Base-by-base conservation (phyloP, 2,113 vertebrate genomes). In the Hemicordylus capensis region DNA sequence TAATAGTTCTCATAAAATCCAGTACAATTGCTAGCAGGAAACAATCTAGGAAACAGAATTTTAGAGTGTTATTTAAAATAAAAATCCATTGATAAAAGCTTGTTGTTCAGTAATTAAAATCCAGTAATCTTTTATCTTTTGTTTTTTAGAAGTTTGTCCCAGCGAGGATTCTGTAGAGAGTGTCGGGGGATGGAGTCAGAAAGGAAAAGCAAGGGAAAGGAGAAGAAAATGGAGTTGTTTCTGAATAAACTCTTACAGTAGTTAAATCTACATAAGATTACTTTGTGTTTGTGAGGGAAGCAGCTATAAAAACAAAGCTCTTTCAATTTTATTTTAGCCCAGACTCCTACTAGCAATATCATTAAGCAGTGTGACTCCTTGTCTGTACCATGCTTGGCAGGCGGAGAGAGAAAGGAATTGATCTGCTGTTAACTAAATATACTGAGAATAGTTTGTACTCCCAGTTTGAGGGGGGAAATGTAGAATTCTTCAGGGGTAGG, bases 271-370 rank as follows among this genome's bases (percentile, higher is more conserved):
- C n/a, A n/a, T n/a, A n/a, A n/a, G n/a, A n/a, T n/a, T n/a, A n/a
- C n/a, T n/a, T n/a, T n/a, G n/a, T n/a, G n/a, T n/a, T n/a, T n/a
- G n/a, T n/a, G n/a, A n/a, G n/a, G n/a, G n/a, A n/a, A n/a, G n/a
- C n/a, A n/a, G n/a, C n/a, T n/a, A n/a, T n/a, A n/a, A n/a, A n/a
- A n/a, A n/a, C n/a, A n/a, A n/a, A n/a, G 67, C 80, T 34, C 15
- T 89, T 95, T 93, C 90, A 92, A 92, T 95, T n/a, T n/a, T 91
- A 86, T 90, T 92, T 94, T 92, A 94, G 95, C 94, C 42, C 42
- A 7, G 9, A 88, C 63, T 92, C 76, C 84, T 51, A 73, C 66
- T 51, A 85, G 83, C 88, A 93, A 76, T 93, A 78, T 72, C 76
- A 48, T 88, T 89, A 83, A 93, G 66, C 70, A 75, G n/a, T 87